phyloP scores from a whole-genome alignment of 2,888 invertebrate species.

The Dasysyrphus tricinctus region DNA sequence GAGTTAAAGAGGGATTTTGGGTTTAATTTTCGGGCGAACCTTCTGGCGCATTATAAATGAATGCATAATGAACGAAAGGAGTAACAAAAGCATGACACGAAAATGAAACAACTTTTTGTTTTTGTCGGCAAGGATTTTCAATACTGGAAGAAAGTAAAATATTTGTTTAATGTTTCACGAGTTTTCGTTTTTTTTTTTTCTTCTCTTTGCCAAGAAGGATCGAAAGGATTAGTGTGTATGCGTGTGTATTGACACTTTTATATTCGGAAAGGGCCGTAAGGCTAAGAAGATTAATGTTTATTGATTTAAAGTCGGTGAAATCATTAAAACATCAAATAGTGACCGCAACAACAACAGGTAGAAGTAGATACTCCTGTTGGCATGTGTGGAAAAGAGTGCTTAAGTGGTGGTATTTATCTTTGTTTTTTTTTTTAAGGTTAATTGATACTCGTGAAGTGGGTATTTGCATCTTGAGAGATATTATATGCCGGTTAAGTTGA shows the following conservation, averaged over 20 bases:
- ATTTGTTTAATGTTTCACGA: slow-evolving; percentile 54
- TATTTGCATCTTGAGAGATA: slow-evolving; percentile 39
- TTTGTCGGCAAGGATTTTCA: slow-evolving; percentile 17
- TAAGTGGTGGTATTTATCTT: slow-evolving; percentile 39
- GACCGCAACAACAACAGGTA: slow-evolving; percentile 49
- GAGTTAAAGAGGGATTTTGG: slow-evolving; percentile 48
- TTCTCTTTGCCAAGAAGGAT: slow-evolving; percentile 24
- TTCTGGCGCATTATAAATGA: slow-evolving; percentile 66
- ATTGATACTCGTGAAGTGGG: slow-evolving; percentile 42
- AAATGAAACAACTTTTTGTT: slow-evolving; percentile 20
- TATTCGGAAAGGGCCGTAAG: slow-evolving; percentile 14
- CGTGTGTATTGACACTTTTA: slow-evolving; percentile 62
- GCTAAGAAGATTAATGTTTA: slow-evolving; percentile 48
- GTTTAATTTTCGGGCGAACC: slow-evolving; percentile 15
- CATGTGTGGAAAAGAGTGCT: slow-evolving; percentile 36
- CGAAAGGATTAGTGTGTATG: slow-evolving; percentile 21
- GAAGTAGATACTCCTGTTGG: not conserved
- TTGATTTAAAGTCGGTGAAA: slow-evolving; percentile 49
- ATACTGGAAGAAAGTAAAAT: slow-evolving; percentile 46
- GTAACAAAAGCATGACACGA: slow-evolving; percentile 46
- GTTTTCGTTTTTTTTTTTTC: not conserved
- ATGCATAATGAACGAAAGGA: slow-evolving; percentile 64
- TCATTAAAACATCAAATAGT: slow-evolving; percentile 43
- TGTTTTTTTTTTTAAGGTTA: slow-evolving; percentile 33
- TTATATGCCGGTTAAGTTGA: not conserved